Conservation (phyloP, 1,140 invertebrate species). For the Lucilia sericata region DNA sequence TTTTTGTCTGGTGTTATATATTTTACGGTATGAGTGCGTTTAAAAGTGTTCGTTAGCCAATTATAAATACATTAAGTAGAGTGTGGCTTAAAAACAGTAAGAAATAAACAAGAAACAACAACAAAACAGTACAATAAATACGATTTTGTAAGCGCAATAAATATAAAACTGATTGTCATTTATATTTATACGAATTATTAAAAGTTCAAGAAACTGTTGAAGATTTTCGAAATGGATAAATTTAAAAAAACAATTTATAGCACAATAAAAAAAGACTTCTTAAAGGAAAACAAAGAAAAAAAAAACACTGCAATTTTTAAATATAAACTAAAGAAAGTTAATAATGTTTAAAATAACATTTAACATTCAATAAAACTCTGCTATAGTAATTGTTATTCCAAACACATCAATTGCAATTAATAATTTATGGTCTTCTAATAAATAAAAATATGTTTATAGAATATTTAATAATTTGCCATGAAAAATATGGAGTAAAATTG, state of each 20-base stretch:
- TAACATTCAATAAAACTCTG: neutral
- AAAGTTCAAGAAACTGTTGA: constrained; percentile 20
- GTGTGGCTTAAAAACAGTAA: constrained; percentile 7
- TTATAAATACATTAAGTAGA: constrained; percentile 27
- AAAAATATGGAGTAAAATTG: neutral
- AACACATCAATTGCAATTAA: neutral
- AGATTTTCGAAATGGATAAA: neutral
- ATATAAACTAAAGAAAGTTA: neutral
- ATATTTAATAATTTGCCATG: neutral
- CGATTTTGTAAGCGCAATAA: neutral
- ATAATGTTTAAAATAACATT: neutral
- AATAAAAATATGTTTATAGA: neutral
- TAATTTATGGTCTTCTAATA: neutral
- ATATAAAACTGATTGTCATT: neutral
- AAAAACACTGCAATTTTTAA: neutral
- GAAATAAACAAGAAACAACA: neutral
- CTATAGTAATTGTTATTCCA: neutral
- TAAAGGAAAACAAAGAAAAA: neutral
- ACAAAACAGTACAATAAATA: constrained; percentile 6
- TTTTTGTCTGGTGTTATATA: neutral
- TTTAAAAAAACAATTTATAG: neutral
- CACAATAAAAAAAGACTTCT: neutral
- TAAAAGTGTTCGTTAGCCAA: neutral
- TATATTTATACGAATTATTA: neutral
- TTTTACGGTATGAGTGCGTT: neutral